phyloP scores from a whole-genome alignment of 2,888 invertebrate genomes.

The Bugulina stolonifera region DNA sequence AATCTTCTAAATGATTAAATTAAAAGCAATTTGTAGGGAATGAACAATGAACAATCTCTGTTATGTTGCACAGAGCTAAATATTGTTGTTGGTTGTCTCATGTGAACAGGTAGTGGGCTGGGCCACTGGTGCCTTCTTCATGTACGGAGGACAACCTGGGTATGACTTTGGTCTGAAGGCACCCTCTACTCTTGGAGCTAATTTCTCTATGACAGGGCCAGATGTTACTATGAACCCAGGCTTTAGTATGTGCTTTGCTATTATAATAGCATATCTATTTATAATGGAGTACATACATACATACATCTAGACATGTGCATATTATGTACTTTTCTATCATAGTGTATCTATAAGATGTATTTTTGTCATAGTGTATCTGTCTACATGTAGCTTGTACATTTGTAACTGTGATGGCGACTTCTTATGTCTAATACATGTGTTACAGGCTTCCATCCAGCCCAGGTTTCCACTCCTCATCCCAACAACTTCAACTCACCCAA shows the following conservation, averaged over 20 bases:
- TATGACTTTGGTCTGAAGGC: slow-evolving; percentile 16
- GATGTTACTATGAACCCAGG: slow-evolving; percentile 7
- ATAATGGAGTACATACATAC: background rate
- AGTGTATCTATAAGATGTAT: no score
- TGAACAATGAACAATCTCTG: no score
- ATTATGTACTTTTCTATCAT: no score
- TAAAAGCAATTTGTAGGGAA: no score
- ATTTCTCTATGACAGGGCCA: background rate
- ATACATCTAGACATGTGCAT: no score
- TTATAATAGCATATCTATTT: background rate
- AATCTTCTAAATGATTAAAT: no score
- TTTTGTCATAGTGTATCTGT: no score
- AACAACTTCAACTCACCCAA: background rate
- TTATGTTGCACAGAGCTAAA: no score
- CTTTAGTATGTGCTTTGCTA: background rate
- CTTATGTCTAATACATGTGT: no score
- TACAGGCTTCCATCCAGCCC: slow-evolving; percentile 39
- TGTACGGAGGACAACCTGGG: slow-evolving; percentile 73
- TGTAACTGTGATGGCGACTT: no score
- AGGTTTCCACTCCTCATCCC: slow-evolving; percentile 42
- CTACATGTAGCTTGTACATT: no score
- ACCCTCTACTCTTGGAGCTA: background rate
- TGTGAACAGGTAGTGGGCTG: slow-evolving; percentile 70
- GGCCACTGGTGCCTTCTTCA: slow-evolving; percentile 85
- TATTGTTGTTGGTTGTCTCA: no score